A percentile compares a stretch with the other conserved stretches of the same genome.
Evolutionary conservation across 1,140 invertebrate genomes (phyloP).

Genomic region (Homalodisca vitripennis): DNA sequence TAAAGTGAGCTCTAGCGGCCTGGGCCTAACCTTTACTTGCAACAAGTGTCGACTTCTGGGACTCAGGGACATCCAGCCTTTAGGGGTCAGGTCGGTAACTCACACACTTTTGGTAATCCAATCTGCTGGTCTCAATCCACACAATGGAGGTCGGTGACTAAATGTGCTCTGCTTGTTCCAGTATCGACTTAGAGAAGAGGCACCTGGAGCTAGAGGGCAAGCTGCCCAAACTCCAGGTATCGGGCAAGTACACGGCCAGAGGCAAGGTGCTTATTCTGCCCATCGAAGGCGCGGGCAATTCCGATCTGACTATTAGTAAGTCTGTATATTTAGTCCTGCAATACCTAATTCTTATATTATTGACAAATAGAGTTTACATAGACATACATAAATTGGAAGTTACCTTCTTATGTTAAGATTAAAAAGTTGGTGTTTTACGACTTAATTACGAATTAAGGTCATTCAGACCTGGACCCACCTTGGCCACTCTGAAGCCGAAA

Average conservation of each 20-base stretch:
- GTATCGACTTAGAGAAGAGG: slow-evolving; percentile 32
- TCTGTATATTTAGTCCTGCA: no score
- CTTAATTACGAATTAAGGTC: neutral
- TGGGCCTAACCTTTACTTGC: slow-evolving; percentile 22
- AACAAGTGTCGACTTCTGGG: slow-evolving; percentile 30
- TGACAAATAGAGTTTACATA: no score
- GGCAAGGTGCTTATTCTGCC: slow-evolving; percentile 62
- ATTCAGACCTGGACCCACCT: no score
- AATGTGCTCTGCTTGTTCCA: no score
- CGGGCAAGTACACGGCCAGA: slow-evolving; percentile 54
- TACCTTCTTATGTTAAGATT: no score
- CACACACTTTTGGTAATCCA: neutral
- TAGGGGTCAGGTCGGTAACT: neutral
- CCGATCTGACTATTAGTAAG: slow-evolving; percentile 35
- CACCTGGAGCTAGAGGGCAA: slow-evolving; percentile 30
- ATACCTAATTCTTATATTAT: no score
- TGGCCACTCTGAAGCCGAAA: no score
- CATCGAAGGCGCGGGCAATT: slow-evolving; percentile 49
- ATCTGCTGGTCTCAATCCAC: neutral
- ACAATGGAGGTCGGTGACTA: no score
- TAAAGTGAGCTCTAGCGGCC: neutral
- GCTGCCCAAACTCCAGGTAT: slow-evolving; percentile 22
- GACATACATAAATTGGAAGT: no score
- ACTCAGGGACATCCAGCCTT: slow-evolving; percentile 9
- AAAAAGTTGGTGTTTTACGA: neutral